Percentiles rank a stretch among this genome's conserved stretches.
Conservation (phyloP, 2,113 vertebrate genomes). For the Oreotrochilus melanogaster region DNA sequence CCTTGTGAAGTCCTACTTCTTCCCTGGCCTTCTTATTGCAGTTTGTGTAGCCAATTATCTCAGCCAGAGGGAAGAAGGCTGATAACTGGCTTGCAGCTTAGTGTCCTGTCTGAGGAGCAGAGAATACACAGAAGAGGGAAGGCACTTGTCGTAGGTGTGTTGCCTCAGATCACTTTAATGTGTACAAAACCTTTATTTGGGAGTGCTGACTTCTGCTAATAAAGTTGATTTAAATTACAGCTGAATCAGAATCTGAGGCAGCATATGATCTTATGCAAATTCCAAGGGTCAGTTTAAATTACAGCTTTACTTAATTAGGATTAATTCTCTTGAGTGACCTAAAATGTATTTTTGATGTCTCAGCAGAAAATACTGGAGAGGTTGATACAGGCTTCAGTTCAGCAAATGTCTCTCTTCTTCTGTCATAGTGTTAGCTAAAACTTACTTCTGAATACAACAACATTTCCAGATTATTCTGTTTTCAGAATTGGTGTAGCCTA, state of each 20-base stretch:
- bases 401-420: neutral
- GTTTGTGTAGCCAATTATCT: neutral
- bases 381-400: neutral
- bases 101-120: neutral
- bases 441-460: no score
- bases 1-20: neutral
- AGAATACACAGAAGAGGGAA: neutral
- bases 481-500: neutral
- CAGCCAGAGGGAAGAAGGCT: neutral
- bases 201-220: neutral
- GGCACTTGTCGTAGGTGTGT: neutral
- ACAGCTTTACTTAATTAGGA: slow-evolving; percentile 32
- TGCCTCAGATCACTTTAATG: neutral
- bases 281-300: slow-evolving; percentile 26
- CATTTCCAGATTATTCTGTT: no score
- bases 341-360: neutral
- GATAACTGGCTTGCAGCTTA: neutral
- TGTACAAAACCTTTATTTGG: neutral
- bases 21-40: neutral
- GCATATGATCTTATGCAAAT: neutral
- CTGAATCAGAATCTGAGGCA: neutral
- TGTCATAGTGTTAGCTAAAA: neutral
- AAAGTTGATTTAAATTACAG: slow-evolving; percentile 10
- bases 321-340: slow-evolving; percentile 10
- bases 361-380: neutral